A percentile compares a stretch with the other conserved stretches of the same genome.
Evolutionary conservation across 2,113 vertebrate genomes (phyloP).

Genomic region (Sylvia atricapilla): DNA sequence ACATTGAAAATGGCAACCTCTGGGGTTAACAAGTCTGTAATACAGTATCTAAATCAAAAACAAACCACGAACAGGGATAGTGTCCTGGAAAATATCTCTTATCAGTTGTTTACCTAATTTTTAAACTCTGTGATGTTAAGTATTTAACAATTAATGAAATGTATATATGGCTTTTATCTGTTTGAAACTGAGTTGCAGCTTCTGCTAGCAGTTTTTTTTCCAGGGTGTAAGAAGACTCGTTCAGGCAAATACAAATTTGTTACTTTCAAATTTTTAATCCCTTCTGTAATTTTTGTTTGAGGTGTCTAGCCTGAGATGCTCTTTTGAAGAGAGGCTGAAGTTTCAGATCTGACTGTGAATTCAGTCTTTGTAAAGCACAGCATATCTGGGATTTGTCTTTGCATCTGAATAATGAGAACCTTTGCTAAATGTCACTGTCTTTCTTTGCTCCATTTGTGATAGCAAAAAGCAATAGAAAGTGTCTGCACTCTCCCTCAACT

Average conservation of each 20-base stretch:
- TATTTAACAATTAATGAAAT: neutral
- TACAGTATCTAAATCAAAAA: neutral
- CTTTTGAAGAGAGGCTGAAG: neutral
- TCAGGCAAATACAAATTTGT: neutral
- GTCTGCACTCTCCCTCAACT: neutral
- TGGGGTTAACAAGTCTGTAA: neutral
- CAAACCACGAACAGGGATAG: neutral
- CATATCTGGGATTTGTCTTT: neutral
- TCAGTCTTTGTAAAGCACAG: neutral
- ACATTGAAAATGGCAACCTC: neutral
- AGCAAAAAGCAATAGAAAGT: neutral
- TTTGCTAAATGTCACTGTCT: neutral
- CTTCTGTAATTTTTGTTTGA: neutral
- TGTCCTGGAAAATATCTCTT: neutral
- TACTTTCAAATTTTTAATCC: neutral
- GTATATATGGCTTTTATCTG: neutral
- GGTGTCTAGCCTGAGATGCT: neutral
- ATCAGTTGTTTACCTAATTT: neutral
- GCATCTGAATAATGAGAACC: neutral
- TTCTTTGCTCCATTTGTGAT: neutral
- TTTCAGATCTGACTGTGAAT: neutral
- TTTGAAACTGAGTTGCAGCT: neutral
- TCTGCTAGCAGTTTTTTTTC: neutral
- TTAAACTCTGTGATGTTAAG: neutral
- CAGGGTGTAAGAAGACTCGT: neutral